Conservation (phyloP, 2,113 vertebrate species). For the Vombatus ursinus region DNA sequence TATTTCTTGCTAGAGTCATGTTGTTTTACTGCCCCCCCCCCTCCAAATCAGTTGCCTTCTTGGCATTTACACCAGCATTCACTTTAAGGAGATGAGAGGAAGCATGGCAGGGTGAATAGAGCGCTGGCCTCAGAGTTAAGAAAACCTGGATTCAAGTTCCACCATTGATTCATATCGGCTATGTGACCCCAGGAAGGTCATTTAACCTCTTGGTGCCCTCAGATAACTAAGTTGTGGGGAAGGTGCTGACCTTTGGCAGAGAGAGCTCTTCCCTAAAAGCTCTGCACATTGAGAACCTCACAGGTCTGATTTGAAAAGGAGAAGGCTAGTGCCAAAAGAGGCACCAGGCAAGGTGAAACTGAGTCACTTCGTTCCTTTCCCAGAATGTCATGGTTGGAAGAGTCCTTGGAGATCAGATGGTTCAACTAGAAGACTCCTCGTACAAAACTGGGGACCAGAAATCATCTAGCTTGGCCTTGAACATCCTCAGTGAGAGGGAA, state of each 20-base stretch:
- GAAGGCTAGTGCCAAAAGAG: background rate
- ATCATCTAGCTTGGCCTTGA: background rate
- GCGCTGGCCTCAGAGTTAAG: background rate
- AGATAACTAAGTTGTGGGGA: background rate
- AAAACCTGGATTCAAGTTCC: background rate
- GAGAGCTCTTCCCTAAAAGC: background rate
- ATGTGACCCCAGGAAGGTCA: background rate
- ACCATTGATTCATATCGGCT: background rate
- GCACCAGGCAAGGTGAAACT: background rate
- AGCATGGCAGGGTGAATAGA: background rate
- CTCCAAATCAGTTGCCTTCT: background rate
- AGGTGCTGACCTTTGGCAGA: background rate
- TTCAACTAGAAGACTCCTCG: background rate
- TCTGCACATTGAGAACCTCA: background rate
- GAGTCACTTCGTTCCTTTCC: background rate
- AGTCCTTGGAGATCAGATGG: background rate
- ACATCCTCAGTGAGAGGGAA: background rate
- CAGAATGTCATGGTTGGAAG: background rate
- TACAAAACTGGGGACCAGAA: background rate
- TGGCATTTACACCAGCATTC: background rate
- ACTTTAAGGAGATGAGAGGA: background rate
- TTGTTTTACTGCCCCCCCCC: background rate
- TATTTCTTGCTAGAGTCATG: background rate
- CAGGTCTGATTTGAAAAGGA: background rate
- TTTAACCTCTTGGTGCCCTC: background rate